Percentiles rank a stretch among this genome's conserved stretches.
phyloP scores from a whole-genome alignment of 2,888 invertebrate genomes.

The Hirtodrosophila trivittata region DNA sequence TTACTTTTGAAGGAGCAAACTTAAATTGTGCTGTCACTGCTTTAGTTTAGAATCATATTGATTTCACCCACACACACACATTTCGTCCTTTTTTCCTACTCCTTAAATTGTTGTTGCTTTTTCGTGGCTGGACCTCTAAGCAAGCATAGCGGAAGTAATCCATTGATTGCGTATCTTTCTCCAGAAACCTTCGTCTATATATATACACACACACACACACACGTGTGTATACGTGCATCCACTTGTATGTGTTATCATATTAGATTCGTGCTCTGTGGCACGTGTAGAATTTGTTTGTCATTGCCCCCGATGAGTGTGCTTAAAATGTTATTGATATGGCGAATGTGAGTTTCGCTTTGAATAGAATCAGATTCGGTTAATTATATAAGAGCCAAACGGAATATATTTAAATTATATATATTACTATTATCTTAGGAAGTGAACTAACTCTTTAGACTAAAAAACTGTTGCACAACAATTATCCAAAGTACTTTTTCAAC shows the following conservation, averaged over 20 bases:
- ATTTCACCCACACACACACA: constrained; percentile 44
- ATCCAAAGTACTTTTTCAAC: too few species aligned
- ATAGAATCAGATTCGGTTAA: too few species aligned
- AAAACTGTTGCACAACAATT: too few species aligned
- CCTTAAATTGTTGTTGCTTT: constrained; percentile 36
- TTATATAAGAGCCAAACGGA: constrained; percentile 12
- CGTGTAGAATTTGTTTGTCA: constrained; percentile 58
- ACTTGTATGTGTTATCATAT: constrained; percentile 31
- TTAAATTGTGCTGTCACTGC: constrained; percentile 62
- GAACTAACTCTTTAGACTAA: too few species aligned
- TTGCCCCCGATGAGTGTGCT: constrained; percentile 53
- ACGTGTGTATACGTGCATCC: neutral
- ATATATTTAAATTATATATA: too few species aligned
- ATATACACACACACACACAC: neutral
- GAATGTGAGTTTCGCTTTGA: too few species aligned
- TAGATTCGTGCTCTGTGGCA: constrained; percentile 47
- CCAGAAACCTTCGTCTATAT: constrained; percentile 20
- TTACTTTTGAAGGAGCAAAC: constrained; percentile 50
- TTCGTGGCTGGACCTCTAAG: constrained; percentile 45
- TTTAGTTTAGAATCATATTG: constrained; percentile 49
- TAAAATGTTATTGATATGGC: constrained; percentile 59
- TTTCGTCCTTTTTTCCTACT: constrained; percentile 15
- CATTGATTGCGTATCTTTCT: constrained; percentile 62
- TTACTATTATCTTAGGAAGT: too few species aligned
- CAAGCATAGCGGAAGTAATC: constrained; percentile 69